These are phyloP conservation scores for Noctua pronuba DNA, from an alignment of 2,888 invertebrate species.

Conservation along the genomic window DNA sequence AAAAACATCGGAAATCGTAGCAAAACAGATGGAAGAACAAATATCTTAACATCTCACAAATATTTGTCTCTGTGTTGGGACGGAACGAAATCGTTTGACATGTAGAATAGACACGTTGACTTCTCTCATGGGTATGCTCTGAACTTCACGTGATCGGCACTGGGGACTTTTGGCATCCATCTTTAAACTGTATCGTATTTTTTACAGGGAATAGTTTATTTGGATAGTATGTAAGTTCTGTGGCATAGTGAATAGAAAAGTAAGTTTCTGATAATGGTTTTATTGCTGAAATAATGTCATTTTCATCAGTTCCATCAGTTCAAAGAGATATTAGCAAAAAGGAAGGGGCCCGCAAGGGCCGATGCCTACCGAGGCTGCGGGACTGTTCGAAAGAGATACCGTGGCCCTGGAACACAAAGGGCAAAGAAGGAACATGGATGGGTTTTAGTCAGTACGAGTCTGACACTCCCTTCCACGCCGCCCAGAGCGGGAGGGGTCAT, in stretches of 20 bases:
- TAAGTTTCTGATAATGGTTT: too few relatives aligned
- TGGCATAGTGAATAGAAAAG: background rate
- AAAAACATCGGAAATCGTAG: background rate
- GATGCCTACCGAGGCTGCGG: too few relatives aligned
- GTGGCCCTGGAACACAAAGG: too few relatives aligned
- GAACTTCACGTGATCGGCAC: background rate
- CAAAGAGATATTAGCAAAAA: too few relatives aligned
- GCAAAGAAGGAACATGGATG: too few relatives aligned
- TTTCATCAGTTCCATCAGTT: too few relatives aligned
- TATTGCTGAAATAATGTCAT: too few relatives aligned
- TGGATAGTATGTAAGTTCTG: background rate
- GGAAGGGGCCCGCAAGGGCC: too few relatives aligned
- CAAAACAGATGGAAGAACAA: conserved; percentile 1
- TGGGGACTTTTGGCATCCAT: background rate
- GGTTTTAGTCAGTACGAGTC: too few relatives aligned
- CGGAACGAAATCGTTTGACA: conserved; percentile 5
- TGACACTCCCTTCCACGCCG: too few relatives aligned
- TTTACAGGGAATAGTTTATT: background rate
- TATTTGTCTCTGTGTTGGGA: conserved; percentile 15
- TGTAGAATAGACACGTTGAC: conserved; percentile 3
- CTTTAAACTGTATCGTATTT: background rate
- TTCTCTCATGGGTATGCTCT: background rate
- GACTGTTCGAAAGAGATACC: too few relatives aligned
- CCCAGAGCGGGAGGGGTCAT: too few relatives aligned
- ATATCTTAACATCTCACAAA: conserved; percentile 8